Conservation (phyloP, 2,797 vertebrate species). For the Myotis vivesi region DNA sequence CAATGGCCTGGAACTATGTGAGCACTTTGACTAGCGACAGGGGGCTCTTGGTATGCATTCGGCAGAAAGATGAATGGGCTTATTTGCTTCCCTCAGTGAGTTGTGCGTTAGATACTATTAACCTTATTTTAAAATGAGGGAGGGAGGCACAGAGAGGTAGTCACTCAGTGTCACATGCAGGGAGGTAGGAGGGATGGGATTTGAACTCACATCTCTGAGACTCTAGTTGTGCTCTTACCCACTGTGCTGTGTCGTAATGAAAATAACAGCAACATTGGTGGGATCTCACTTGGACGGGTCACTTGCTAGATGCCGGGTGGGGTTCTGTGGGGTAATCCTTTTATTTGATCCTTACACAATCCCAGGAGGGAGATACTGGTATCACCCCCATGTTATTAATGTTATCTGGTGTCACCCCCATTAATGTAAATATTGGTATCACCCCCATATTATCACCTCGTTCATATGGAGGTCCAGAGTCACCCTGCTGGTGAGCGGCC, state of each 20-base stretch:
- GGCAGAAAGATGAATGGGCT: not conserved
- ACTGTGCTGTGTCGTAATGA: fast-evolving
- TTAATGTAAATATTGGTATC: too few species aligned
- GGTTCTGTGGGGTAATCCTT: too few species aligned
- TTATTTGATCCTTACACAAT: not conserved
- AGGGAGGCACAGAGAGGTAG: not conserved
- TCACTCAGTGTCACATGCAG: not conserved
- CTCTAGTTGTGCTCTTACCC: not conserved
- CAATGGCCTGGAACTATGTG: fast-evolving
- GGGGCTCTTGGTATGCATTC: not conserved
- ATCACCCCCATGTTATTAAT: too few species aligned
- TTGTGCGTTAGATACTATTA: not conserved
- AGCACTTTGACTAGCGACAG: not conserved
- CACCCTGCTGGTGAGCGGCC: not conserved
- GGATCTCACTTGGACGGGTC: fast-evolving
- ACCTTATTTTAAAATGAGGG: not conserved
- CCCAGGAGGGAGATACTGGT: not conserved
- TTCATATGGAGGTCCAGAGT: not conserved
- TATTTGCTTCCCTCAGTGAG: not conserved
- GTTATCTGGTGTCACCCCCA: too few species aligned
- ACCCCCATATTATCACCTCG: too few species aligned
- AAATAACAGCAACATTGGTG: not conserved
- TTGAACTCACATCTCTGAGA: not conserved
- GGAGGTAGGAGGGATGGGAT: not conserved
- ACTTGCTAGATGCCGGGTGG: too few species aligned